These are phyloP conservation scores for Prorops nasuta DNA, from an alignment of 1,140 invertebrate genomes.

Conservation along the genomic window DNA sequence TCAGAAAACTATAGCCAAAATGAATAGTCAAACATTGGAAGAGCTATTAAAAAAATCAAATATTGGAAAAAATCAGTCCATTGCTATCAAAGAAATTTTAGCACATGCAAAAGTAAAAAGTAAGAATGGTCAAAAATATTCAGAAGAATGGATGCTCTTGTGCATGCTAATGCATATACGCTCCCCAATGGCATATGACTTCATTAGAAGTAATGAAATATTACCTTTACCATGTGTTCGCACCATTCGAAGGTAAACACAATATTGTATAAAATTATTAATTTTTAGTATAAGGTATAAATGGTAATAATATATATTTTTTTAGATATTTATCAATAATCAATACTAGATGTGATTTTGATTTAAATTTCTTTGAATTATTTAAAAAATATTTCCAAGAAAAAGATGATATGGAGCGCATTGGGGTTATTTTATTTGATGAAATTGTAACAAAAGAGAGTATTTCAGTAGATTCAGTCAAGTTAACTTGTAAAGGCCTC, in stretches of 20 bases:
- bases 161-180: neutral
- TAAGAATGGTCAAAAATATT: too few relatives aligned
- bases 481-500: constrained; percentile 10
- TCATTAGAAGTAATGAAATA: constrained; percentile 6
- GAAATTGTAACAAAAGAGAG: constrained; percentile 12
- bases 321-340: constrained; percentile 1
- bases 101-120: neutral
- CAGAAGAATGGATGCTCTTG: neutral
- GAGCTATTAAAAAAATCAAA: too few relatives aligned
- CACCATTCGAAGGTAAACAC: constrained; percentile 1
- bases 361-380: too few relatives aligned
- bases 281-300: neutral
- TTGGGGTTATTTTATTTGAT: constrained; percentile 14
- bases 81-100: too few relatives aligned
- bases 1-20: too few relatives aligned
- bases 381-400: constrained; percentile 7
- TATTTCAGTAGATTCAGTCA: constrained; percentile 5
- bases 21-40: too few relatives aligned
- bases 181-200: neutral
- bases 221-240: constrained; percentile 8
- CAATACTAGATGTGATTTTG: constrained; percentile 17
- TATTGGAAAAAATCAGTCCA: too few relatives aligned
- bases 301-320: neutral
- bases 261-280: neutral
- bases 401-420: constrained; percentile 6